Evolutionary conservation across 2,797 vertebrate genomes (phyloP).

Genomic region (Apogon hyalosoma): DNA sequence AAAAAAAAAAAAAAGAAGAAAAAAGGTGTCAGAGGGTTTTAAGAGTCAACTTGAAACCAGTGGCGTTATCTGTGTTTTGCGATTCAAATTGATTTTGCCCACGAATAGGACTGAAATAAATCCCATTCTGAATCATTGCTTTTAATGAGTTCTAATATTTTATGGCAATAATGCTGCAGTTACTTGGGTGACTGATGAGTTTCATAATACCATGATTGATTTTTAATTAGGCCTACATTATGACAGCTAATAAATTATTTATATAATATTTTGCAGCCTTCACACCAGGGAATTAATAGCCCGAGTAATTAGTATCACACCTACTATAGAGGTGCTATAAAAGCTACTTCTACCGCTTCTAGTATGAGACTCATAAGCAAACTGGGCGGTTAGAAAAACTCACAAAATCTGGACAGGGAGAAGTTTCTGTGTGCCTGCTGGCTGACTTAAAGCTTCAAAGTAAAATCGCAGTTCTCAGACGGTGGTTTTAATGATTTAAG

Average conservation of each 20-base stretch:
- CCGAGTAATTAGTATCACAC: slow-evolving; percentile 17
- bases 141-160: slow-evolving; percentile 75
- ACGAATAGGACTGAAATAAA: slow-evolving; percentile 59
- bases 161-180: slow-evolving; percentile 51
- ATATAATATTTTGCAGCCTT: slow-evolving; percentile 48
- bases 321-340: slow-evolving; percentile 18
- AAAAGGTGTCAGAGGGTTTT: background rate
- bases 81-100: slow-evolving; percentile 60
- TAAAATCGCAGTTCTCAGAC: slow-evolving; percentile 47
- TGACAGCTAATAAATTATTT: slow-evolving; percentile 55
- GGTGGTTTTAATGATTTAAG: slow-evolving; percentile 41
- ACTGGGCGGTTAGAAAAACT: slow-evolving; percentile 4
- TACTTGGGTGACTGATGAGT: slow-evolving; percentile 59
- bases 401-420: slow-evolving; percentile 16
- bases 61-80: slow-evolving; percentile 35
- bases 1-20: background rate
- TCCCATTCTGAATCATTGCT: slow-evolving; percentile 68
- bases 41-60: slow-evolving; percentile 2
- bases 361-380: slow-evolving; percentile 20
- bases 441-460: slow-evolving; percentile 45
- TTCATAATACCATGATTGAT: slow-evolving; percentile 61
- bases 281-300: slow-evolving; percentile 32
- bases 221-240: slow-evolving; percentile 68
- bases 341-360: slow-evolving; percentile 2
- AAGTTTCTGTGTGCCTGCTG: slow-evolving; percentile 37